phyloP scores from a whole-genome alignment of 2,797 vertebrate species.

The Sparus aurata region DNA sequence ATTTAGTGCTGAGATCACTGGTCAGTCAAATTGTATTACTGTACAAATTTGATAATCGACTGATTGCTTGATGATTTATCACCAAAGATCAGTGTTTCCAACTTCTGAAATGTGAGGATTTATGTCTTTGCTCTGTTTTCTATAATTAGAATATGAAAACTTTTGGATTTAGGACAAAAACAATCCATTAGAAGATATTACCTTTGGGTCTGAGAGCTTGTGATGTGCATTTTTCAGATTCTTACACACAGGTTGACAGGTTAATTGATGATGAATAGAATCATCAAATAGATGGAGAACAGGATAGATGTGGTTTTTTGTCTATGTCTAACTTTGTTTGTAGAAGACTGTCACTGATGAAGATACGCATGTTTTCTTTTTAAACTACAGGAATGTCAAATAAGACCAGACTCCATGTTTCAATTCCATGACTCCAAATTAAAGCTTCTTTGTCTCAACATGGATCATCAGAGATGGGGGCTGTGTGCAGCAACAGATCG shows the following conservation, averaged over 20 bases:
- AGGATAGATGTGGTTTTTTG: too few relatives aligned
- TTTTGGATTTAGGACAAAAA: not conserved
- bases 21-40: not conserved
- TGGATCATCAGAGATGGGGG: not conserved
- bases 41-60: not conserved
- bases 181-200: not conserved
- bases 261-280: not conserved
- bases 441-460: not conserved
- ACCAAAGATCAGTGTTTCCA: not conserved
- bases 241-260: not conserved
- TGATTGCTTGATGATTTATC: not conserved
- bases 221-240: not conserved
- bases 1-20: not conserved
- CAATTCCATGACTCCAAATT: too few relatives aligned
- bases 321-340: not conserved
- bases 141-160: not conserved
- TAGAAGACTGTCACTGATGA: not conserved
- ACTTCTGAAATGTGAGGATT: not conserved
- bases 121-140: conserved; percentile 1
- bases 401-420: not conserved
- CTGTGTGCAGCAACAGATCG: not conserved
- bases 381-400: not conserved
- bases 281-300: not conserved
- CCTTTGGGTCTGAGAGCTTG: not conserved
- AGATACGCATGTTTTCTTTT: not conserved